Evolutionary conservation across 2,113 vertebrate genomes (phyloP).

Genomic region (Ailurus styani): DNA sequence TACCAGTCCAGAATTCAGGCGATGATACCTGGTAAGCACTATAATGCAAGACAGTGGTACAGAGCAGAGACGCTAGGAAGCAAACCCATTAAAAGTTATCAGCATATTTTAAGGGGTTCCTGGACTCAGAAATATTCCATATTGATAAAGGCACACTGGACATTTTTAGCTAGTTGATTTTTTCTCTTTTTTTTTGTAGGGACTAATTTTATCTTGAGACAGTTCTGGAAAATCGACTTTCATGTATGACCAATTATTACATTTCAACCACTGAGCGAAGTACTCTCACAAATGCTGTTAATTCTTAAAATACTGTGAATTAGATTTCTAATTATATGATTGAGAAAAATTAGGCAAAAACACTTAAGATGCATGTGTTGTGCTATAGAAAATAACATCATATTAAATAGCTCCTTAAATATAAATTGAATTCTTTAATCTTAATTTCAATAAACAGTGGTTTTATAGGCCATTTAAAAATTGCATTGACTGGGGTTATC

Average conservation of each 20-base stretch:
- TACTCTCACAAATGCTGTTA: neutral
- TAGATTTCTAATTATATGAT: neutral
- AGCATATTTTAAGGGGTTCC: neutral
- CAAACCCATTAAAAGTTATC: rapidly evolving
- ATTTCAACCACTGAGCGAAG: neutral
- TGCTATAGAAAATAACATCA: neutral
- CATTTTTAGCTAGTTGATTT: neutral
- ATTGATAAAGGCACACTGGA: neutral
- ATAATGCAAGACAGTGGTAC: neutral
- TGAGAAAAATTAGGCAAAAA: neutral
- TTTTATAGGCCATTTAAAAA: constrained; percentile 56
- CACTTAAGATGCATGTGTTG: neutral
- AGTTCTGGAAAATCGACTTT: constrained; percentile 10
- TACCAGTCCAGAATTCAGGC: neutral
- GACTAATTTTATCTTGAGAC: neutral
- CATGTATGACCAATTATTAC: neutral
- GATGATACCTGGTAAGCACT: neutral
- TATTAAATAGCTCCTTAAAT: constrained; percentile 47
- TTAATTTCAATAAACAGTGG: constrained; percentile 59
- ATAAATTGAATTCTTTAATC: constrained; percentile 41
- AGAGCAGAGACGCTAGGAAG: rapidly evolving
- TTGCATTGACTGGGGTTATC: constrained; percentile 53
- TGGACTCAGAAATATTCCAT: neutral
- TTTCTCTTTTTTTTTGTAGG: neutral
- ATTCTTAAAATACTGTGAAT: neutral